Evolutionary conservation across 2,888 invertebrate species (phyloP).

Genomic region (Camponotus fellah): DNA sequence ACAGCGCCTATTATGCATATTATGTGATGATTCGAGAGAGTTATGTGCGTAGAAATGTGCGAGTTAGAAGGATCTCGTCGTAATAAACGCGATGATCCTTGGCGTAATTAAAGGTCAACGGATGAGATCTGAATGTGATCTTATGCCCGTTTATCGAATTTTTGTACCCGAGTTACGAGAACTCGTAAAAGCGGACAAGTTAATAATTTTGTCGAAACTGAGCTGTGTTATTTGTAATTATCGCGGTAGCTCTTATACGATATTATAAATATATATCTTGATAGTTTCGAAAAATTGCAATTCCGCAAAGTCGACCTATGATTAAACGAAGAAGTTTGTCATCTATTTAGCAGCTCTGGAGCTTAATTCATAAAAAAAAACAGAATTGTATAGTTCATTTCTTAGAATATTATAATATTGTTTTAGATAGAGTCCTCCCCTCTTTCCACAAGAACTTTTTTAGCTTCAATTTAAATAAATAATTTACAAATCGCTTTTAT

Average conservation of each 20-base stretch:
- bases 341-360: not conserved
- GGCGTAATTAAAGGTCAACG: not conserved
- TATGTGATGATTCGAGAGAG: slow-evolving; percentile 17
- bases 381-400: slow-evolving; percentile 3
- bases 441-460: not conserved
- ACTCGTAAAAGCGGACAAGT: slow-evolving; percentile 20
- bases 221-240: slow-evolving; percentile 48
- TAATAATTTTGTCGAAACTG: slow-evolving; percentile 28
- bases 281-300: not conserved
- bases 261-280: slow-evolving; percentile 15
- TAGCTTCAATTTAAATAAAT: not conserved
- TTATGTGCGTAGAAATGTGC: not conserved
- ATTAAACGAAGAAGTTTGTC: slow-evolving; percentile 6
- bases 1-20: not conserved
- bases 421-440: not conserved
- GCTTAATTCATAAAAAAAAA: not conserved
- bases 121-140: slow-evolving; percentile 10
- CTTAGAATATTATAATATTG: not conserved
- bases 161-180: not conserved
- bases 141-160: not conserved
- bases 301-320: not conserved
- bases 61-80: not conserved
- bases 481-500: not conserved
- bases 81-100: not conserved
- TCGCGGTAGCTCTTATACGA: slow-evolving; percentile 16